Evolutionary conservation across 2,797 vertebrate species (phyloP).

Genomic region (Microctenopoma lineatum): DNA sequence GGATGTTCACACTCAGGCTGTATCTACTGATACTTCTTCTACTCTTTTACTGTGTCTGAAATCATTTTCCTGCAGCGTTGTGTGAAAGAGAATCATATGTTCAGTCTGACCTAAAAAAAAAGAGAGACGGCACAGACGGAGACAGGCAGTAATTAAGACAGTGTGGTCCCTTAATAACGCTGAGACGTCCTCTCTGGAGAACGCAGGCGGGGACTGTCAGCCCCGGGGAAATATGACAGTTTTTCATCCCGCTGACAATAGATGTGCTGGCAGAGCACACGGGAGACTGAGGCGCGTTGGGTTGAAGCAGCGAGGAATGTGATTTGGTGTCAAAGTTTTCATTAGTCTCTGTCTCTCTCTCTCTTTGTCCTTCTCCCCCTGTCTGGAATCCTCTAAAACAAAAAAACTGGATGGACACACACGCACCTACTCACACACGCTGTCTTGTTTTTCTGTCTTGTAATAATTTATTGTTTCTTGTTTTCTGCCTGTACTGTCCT

Average conservation of each 20-base stretch:
- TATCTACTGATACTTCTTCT: too few relatives aligned
- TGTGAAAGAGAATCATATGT: not conserved
- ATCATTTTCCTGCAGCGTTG: not conserved
- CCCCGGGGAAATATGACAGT: conserved; percentile 39
- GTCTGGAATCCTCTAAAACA: too few relatives aligned
- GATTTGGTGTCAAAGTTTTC: conserved; percentile 56
- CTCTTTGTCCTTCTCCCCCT: too few relatives aligned
- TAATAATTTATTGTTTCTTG: too few relatives aligned
- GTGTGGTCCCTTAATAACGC: conserved; percentile 31
- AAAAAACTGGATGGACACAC: too few relatives aligned
- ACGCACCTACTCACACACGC: too few relatives aligned
- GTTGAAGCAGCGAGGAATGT: conserved; percentile 23
- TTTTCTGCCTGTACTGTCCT: too few relatives aligned
- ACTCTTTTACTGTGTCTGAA: too few relatives aligned
- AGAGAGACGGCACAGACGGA: not conserved
- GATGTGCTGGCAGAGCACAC: conserved; percentile 43
- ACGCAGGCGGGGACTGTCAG: conserved; percentile 30
- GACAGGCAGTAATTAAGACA: conserved; percentile 56
- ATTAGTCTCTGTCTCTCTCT: conserved; percentile 42
- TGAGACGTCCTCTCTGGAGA: conserved; percentile 42
- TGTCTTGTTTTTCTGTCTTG: too few relatives aligned
- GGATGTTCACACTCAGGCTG: not conserved
- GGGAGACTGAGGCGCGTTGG: conserved; percentile 34
- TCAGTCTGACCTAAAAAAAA: not conserved
- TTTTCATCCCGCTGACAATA: conserved; percentile 58